These are phyloP conservation scores for Apoda limacodes DNA, from an alignment of 2,888 invertebrate species.

Conservation along the genomic window DNA sequence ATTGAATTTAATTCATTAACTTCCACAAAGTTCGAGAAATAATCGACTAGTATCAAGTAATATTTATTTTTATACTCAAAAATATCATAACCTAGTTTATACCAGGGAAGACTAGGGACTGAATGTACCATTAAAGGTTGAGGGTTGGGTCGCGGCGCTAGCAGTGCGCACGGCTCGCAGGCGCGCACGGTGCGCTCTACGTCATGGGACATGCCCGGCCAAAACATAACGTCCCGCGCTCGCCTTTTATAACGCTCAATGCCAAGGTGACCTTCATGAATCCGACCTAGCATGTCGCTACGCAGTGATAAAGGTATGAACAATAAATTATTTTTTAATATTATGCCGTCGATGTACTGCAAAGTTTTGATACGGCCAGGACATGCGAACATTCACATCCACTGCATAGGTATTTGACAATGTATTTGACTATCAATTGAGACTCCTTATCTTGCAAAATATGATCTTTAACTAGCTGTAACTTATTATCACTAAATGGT, in stretches of 20 bases:
- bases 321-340: slow-evolving; percentile 19
- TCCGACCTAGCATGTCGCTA: slow-evolving; percentile 16
- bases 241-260: slow-evolving; percentile 23
- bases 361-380: slow-evolving; percentile 16
- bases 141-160: slow-evolving; percentile 11
- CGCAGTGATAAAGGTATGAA: slow-evolving; percentile 20
- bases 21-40: slow-evolving; percentile 11
- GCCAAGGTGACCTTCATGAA: slow-evolving; percentile 25
- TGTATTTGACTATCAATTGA: slow-evolving; percentile 12
- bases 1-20: slow-evolving; percentile 7
- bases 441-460: slow-evolving; percentile 11
- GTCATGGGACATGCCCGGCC: slow-evolving; percentile 22
- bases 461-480: slow-evolving; percentile 11
- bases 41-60: slow-evolving; percentile 8
- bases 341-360: slow-evolving; percentile 16
- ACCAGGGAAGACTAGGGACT: slow-evolving; percentile 4
- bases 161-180: slow-evolving; percentile 16
- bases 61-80: slow-evolving; percentile 1
- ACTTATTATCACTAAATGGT: slow-evolving; percentile 11
- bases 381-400: neutral
- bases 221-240: slow-evolving; percentile 25
- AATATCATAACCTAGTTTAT: slow-evolving; percentile 3
- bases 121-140: slow-evolving; percentile 18
- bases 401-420: slow-evolving; percentile 18
- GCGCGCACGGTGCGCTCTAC: slow-evolving; percentile 19